These are phyloP conservation scores for Lycorma delicatula DNA, from an alignment of 1,140 invertebrate species.

Conservation along the genomic window DNA sequence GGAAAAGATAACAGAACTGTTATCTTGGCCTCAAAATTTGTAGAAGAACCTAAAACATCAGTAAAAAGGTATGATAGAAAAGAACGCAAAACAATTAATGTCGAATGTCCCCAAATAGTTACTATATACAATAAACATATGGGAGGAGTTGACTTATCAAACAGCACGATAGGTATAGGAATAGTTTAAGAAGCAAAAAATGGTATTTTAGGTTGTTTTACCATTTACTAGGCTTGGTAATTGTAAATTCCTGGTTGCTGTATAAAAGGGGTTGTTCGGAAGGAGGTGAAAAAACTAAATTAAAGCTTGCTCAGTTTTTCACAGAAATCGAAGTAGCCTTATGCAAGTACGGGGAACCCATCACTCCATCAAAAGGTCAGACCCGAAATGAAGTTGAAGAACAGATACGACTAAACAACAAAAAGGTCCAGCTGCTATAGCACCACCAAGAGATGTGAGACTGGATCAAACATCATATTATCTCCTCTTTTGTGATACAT, in stretches of 20 bases:
- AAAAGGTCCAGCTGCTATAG: not conserved
- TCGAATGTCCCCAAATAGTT: slow-evolving; percentile 39
- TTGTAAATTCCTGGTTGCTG: slow-evolving; percentile 30
- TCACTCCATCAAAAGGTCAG: not conserved
- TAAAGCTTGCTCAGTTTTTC: slow-evolving; percentile 2
- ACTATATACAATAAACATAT: slow-evolving; percentile 42
- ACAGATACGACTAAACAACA: not conserved
- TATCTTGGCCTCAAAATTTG: slow-evolving; percentile 36
- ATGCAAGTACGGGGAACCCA: not conserved
- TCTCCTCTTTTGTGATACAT: too few species aligned
- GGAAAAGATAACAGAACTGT: slow-evolving; percentile 37
- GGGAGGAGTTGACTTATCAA: slow-evolving; percentile 40
- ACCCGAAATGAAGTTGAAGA: not conserved
- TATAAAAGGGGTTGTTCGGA: not conserved
- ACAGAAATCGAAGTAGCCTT: not conserved
- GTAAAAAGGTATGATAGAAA: slow-evolving; percentile 34
- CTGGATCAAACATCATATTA: slow-evolving; percentile 3
- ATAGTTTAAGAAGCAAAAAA: slow-evolving; percentile 37
- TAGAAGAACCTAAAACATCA: slow-evolving; percentile 32
- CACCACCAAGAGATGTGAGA: slow-evolving; percentile 1
- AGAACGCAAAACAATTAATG: slow-evolving; percentile 32
- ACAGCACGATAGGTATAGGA: slow-evolving; percentile 39
- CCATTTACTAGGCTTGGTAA: slow-evolving; percentile 37
- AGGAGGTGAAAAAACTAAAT: not conserved
- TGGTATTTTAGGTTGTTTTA: slow-evolving; percentile 39